Evolutionary conservation across 2,888 invertebrate species (phyloP), one percentile per base, ranked within the genome.

Genomic region (Adelphocoris suturalis): DNA sequence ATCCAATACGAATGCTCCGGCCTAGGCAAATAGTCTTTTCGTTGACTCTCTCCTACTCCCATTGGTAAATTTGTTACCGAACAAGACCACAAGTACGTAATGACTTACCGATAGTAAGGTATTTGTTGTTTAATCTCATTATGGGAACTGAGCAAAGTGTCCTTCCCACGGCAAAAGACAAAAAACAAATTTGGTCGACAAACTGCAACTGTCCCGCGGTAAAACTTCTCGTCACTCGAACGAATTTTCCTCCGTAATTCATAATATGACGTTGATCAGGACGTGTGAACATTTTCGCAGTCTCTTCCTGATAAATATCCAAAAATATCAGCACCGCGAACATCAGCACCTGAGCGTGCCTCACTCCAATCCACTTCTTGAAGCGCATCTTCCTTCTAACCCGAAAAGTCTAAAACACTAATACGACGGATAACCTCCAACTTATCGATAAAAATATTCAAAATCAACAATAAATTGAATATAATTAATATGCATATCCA

Each of bases 91-190:
- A 11, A 11, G 52, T 14, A 16, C 52, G n/a, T n/a, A 7, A 52
- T 52, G 37, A 76, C 78, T 78, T 82, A 82, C 48, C 48, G 7
- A 82, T 4, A 28, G 52, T 7, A 23, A 82, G 27, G 19, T 82
- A 82, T 16, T 82, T 82, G 82, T 82, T 82, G 47, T 82, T 82
- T 27, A 82, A 2, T 14, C 27, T 27, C 82, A 82, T 82, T 27
- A 52, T 16, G 16, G n/a, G 16, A 4, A 52, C 0, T n/a, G 52
- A 23, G 11, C 48, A 48, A 19, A 48, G 12, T 0, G 27, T 5
- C 23, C 82, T 0, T 52, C 82, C 82, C 9, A 82, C 0, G 19
- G 9, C 48, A 16, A 86, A 61, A 27, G 9, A 16, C 7, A 86
- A 0, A 16, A 61, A 86, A 14, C 9, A 5, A 0, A 19, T n/a